Percentiles rank a stretch among this genome's conserved stretches.
Evolutionary conservation across 1,140 invertebrate species (phyloP).

Genomic region (Eriocheir sinensis): DNA sequence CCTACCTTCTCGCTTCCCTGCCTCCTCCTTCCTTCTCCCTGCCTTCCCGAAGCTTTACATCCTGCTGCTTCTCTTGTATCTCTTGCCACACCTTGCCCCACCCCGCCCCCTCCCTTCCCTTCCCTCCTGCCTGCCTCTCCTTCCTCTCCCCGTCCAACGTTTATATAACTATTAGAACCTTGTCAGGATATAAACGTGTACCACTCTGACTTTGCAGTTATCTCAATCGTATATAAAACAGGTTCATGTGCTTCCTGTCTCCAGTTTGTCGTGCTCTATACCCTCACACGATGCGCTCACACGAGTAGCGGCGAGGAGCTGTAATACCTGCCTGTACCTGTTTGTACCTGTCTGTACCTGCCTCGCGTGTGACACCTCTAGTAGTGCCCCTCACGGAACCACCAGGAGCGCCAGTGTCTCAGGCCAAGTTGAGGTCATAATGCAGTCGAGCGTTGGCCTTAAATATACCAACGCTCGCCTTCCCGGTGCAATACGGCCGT

Average conservation of each 20-base stretch:
- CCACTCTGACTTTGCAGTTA: background rate
- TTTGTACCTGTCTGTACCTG: background rate
- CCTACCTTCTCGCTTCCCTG: background rate
- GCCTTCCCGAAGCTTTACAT: background rate
- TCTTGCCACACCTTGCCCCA: background rate
- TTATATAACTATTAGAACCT: background rate
- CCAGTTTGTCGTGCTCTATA: background rate
- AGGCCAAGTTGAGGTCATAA: background rate
- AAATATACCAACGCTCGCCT: background rate
- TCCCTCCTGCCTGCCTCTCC: background rate
- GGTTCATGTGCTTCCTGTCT: background rate
- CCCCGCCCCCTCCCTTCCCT: background rate
- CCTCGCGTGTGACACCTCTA: background rate
- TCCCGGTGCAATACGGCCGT: background rate
- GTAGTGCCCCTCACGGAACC: background rate
- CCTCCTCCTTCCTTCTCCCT: background rate
- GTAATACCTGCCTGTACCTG: background rate
- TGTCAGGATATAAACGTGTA: background rate
- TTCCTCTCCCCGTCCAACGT: background rate
- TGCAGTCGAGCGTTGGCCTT: background rate
- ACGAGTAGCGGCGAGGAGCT: background rate
- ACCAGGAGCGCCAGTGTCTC: background rate
- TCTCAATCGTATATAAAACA: constrained; percentile 6
- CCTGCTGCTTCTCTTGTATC: background rate
- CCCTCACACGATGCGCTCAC: background rate